Conservation (phyloP, 2,113 vertebrate genomes). For the Struthio camelus region DNA sequence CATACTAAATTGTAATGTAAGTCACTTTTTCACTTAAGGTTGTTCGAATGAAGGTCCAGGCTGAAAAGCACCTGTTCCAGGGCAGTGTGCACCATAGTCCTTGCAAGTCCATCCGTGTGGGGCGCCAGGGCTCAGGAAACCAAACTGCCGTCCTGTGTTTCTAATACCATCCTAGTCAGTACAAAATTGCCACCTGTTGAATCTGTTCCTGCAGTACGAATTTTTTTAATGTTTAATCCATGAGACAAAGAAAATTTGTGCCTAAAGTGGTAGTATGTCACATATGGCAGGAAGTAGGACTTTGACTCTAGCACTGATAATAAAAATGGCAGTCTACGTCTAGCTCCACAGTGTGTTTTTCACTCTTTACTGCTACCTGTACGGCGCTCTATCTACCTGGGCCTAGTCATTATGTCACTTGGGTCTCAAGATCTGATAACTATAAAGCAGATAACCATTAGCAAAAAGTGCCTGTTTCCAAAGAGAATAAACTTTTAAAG, state of each 20-base stretch:
- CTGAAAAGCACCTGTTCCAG: fast-evolving
- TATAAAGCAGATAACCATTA: background rate
- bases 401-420: fast-evolving
- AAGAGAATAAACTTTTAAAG: background rate
- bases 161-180: background rate
- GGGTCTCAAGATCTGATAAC: background rate
- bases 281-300: fast-evolving
- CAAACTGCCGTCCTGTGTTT: background rate
- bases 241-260: background rate
- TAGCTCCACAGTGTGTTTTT: background rate
- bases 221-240: background rate
- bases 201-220: background rate
- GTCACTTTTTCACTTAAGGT: background rate
- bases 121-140: background rate
- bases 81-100: background rate
- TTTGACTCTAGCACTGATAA: background rate
- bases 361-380: background rate
- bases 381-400: background rate
- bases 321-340: background rate
- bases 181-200: background rate
- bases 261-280: background rate
- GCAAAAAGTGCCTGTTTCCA: background rate
- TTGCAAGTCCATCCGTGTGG: background rate
- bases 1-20: background rate
- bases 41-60: background rate